Conservation (phyloP, 2,888 invertebrate genomes). For the Dynastes tityus region DNA sequence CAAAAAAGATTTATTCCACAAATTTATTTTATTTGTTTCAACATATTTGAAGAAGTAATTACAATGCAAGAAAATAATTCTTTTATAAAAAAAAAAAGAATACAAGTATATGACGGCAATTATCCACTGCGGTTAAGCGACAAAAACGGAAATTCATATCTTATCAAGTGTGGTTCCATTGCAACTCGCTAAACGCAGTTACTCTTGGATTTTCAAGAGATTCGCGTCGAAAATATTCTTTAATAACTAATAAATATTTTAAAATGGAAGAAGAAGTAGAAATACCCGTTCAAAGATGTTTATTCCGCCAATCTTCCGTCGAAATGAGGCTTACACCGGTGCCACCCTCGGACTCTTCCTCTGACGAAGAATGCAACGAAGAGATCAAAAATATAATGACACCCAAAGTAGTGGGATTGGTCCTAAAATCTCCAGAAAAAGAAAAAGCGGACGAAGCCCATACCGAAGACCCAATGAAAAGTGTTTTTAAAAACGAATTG, state of each 20-base stretch:
- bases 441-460: neutral
- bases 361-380: conserved; percentile 53
- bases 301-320: conserved; percentile 63
- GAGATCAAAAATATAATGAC: conserved; percentile 50
- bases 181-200: conserved; percentile 4
- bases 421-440: conserved; percentile 52
- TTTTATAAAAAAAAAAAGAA: neutral
- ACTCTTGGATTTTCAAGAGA: neutral
- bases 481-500: conserved; percentile 39
- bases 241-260: neutral
- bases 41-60: too few species aligned
- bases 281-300: conserved; percentile 60
- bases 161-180: conserved; percentile 20
- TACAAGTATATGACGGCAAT: neutral
- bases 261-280: conserved; percentile 59
- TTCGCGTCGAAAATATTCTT: neutral
- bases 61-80: too few species aligned
- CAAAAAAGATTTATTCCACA: too few species aligned
- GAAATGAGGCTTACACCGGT: conserved; percentile 63
- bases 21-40: too few species aligned
- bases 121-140: conserved; percentile 20
- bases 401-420: conserved; percentile 56
- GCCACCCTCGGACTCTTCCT: conserved; percentile 57
- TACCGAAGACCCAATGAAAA: conserved; percentile 31
- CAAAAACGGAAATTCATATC: conserved; percentile 28